Evolutionary conservation across 2,113 vertebrate species (phyloP), one percentile per base, ranked within the genome.

Genomic region (Mixornis gularis): DNA sequence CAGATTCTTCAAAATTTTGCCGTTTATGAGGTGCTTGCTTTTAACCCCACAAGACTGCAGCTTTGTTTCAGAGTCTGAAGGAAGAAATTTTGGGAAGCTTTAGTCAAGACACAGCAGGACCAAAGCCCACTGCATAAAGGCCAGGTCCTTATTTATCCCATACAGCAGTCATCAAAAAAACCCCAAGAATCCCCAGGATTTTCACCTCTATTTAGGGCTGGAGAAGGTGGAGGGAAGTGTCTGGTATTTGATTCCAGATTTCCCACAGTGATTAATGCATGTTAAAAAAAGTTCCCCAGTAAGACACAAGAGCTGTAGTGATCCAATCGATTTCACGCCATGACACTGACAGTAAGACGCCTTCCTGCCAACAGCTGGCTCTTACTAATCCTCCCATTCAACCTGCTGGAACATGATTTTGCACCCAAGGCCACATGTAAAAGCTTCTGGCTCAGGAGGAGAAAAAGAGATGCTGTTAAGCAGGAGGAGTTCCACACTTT

Each of bases 351-450:
- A 86, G 83, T 36, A 26, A 91, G 78, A 76, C 1, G 15, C 84
- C 73, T 79, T 92, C 79, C 78, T 82, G 89, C 89, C 90, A 92
- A 89, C 89, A 96, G 84, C 89, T 93, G 87, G 79, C 29, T 92
- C 74, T 87, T 77, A 62, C 78, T 96, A 96, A 95, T 93, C 84
- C 71, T 92, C 80, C 89, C 59, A 91, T 66, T 89, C 91, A 95
- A 79, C 91, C 79, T 95, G 91, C 78, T 66, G 74, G 40, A 95
- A 96, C 92, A 95, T 0, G 64, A 91, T 17, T 87, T 62, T 77
- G 81, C 87, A 95, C 94, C 87, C 66, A 87, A 92, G 92, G 92
- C 91, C 87, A 79, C 84, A 72, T 63, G 71, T 81, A 92, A 94
- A 94, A 85, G 69, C 43, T 38, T 59, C n/a, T 89, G 81, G 81